phyloP scores from a whole-genome alignment of 2,797 vertebrate genomes.

The Macropodus opercularis region DNA sequence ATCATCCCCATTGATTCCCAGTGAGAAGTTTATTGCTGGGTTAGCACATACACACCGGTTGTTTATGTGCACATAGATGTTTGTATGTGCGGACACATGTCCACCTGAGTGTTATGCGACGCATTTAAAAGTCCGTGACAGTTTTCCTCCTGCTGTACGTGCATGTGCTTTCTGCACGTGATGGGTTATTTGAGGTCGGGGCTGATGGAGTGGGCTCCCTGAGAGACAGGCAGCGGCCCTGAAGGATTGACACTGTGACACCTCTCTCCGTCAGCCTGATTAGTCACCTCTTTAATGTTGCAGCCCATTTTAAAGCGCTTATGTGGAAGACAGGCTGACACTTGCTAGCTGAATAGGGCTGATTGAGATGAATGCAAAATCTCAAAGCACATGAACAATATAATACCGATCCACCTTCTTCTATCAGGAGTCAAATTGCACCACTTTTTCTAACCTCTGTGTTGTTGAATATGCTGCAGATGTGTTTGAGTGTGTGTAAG shows the following conservation, averaged over 20 bases:
- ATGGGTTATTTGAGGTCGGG: conserved; percentile 59
- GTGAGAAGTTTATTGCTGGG: conserved; percentile 31
- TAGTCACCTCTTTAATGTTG: conserved; percentile 72
- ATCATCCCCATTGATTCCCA: conserved; percentile 58
- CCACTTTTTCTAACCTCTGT: neutral
- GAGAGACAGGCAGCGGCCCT: conserved; percentile 55
- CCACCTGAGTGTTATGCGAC: neutral
- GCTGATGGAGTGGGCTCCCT: conserved; percentile 59
- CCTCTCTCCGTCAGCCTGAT: conserved; percentile 70
- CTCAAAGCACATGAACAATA: conserved; percentile 12
- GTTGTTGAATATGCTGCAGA: conserved; percentile 2
- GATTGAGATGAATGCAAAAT: conserved; percentile 53
- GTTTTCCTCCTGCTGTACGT: conserved; percentile 10
- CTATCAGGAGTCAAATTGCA: conserved; percentile 20
- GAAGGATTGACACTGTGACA: conserved; percentile 74
- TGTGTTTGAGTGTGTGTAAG: conserved; percentile 11
- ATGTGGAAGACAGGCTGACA: conserved; percentile 48
- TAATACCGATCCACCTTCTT: conserved; percentile 10
- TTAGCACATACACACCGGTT: conserved; percentile 5
- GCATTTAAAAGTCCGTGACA: neutral
- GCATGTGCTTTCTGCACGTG: conserved; percentile 4
- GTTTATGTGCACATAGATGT: conserved; percentile 2
- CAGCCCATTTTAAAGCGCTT: conserved; percentile 63
- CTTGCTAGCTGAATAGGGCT: conserved; percentile 44
- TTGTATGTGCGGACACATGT: neutral